Conservation (phyloP, 2,888 invertebrate genomes). For the Protophormia terraenovae region DNA sequence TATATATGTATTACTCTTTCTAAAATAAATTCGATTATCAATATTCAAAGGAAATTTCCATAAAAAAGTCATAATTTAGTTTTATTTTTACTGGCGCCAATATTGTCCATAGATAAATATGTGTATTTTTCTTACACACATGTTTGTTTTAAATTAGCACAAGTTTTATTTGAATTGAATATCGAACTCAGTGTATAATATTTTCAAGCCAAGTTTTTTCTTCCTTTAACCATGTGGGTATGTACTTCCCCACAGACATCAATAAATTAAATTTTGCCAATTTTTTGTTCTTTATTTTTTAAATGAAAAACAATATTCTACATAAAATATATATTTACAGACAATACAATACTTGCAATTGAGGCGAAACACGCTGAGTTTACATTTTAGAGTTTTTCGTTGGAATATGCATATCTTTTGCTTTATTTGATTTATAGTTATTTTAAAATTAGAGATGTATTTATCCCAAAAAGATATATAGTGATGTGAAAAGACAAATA, state of each 20-base stretch:
- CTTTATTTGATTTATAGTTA: too few species aligned
- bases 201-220: neutral
- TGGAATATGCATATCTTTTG: too few species aligned
- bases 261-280: slow-evolving; percentile 13
- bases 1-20: too few species aligned
- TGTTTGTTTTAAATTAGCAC: neutral
- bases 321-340: neutral
- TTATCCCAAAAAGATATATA: too few species aligned
- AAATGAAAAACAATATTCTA: neutral
- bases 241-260: neutral
- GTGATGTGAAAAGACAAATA: too few species aligned
- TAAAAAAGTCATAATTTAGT: slow-evolving; percentile 18
- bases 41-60: slow-evolving; percentile 18
- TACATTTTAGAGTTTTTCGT: too few species aligned
- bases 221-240: neutral
- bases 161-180: neutral
- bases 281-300: neutral
- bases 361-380: neutral
- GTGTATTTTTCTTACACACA: neutral
- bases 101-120: neutral
- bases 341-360: neutral
- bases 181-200: neutral
- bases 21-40: neutral
- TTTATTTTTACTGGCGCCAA: slow-evolving; percentile 37
- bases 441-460: too few species aligned